Evolutionary conservation across 1,140 invertebrate genomes (phyloP), one percentile per base, ranked within the genome.

Genomic region (Lucilia cuprina): DNA sequence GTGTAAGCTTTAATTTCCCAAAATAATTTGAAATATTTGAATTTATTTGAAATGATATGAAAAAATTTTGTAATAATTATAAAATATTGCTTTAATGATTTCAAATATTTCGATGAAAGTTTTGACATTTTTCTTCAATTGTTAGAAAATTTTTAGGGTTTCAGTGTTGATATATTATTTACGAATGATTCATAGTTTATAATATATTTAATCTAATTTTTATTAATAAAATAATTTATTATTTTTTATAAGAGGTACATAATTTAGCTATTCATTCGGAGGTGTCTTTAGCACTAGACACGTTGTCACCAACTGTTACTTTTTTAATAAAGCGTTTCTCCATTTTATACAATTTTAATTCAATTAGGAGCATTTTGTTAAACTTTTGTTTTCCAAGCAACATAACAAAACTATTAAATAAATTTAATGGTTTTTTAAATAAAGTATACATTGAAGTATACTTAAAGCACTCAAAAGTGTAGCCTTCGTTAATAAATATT

Each of bases 401-500:
- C 41, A 41, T 41, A 41, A 8, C 41, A 41, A 55, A 55, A 55
- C 12, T 17, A 55, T 55, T 55, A 2, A 55, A 55, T 2, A 4
- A 55, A 17, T 55, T 55, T 55, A 55, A 55, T 55, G 50, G 3
- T 55, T 13, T 55, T 55, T 17, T 55, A 55, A 55, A 17, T 12
- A 55, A 55, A 55, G 17, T 55, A 4, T 41, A 77, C 74, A 30
- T 41, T 41, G 13, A 77, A 77, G 74, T 77, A 34, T 77, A 77
- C 74, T 77, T n/a, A 77, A 80, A 19, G 49, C 41, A 80, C 19
- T 80, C n/a, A 10, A 80, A 41, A 8, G 41, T 41, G 41, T 41
- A 41, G 41, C 77, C 77, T 80, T 80, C 74, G 35, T 34, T 74
- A 78, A 17, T 41, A 80, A 80, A 50, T 80, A 19, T 80, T 80